phyloP scores from a whole-genome alignment of 2,888 invertebrate genomes.

The Ophion ventricosus region DNA sequence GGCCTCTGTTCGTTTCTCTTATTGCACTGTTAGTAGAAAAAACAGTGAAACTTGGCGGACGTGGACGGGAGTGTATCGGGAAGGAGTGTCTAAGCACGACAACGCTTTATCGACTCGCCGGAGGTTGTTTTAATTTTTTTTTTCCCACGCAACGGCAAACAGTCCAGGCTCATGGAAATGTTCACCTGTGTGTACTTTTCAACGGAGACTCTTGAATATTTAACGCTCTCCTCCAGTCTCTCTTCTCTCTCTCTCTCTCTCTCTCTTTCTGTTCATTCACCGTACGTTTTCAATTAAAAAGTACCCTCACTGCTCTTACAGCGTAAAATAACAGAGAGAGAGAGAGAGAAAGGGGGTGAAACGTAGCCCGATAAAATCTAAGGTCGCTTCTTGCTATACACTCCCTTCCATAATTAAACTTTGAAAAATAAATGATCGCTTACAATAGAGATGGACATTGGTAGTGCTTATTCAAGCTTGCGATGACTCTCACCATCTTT shows the following conservation, averaged over 20 bases:
- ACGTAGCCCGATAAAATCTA: background rate
- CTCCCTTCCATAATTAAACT: background rate
- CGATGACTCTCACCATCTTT: no score
- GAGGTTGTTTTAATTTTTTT: slow-evolving; percentile 24
- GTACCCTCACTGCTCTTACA: slow-evolving; percentile 1
- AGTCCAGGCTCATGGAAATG: slow-evolving; percentile 24
- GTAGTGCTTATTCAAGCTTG: no score
- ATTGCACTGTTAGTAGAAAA: background rate
- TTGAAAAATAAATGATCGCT: background rate
- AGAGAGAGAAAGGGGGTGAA: background rate
- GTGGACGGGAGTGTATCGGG: background rate
- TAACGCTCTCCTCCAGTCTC: slow-evolving; percentile 4
- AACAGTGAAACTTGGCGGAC: background rate
- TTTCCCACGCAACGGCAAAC: slow-evolving; percentile 25
- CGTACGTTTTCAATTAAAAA: slow-evolving; percentile 24
- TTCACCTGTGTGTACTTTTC: slow-evolving; percentile 15
- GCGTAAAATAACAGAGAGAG: slow-evolving; percentile 5
- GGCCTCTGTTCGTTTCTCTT: background rate
- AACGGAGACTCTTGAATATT: slow-evolving; percentile 57
- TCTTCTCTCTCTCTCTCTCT: slow-evolving; percentile 6
- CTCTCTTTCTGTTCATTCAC: slow-evolving; percentile 6
- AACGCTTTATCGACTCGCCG: slow-evolving; percentile 34
- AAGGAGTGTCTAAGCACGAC: background rate
- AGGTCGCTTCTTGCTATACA: background rate
- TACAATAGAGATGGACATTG: no score